Evolutionary conservation across 2,113 vertebrate species (phyloP).

Genomic region (Hippolais icterina): DNA sequence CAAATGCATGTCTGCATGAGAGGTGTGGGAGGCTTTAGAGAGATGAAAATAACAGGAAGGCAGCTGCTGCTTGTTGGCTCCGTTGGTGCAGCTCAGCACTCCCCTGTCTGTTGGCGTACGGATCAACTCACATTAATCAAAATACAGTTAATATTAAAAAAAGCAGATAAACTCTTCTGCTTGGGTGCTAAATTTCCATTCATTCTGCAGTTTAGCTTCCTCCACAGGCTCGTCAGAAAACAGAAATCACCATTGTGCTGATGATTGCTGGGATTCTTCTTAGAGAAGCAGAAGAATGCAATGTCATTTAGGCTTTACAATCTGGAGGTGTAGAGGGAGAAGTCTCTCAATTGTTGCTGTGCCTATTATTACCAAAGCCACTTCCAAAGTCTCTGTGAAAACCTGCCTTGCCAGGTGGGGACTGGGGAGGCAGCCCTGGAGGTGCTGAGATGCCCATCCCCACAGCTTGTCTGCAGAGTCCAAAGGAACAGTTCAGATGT

Average conservation of each 20-base stretch:
- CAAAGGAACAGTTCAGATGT: background rate
- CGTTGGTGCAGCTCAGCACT: background rate
- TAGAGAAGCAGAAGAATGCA: background rate
- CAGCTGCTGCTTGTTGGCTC: background rate
- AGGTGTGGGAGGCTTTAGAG: slow-evolving; percentile 5
- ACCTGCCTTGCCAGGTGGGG: background rate
- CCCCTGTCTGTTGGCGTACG: background rate
- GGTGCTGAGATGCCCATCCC: rapidly evolving
- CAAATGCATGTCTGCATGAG: background rate
- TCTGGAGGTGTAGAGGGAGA: background rate
- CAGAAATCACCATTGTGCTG: background rate
- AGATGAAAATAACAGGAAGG: slow-evolving; percentile 52
- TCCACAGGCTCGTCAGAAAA: slow-evolving; percentile 2
- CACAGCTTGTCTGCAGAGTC: background rate
- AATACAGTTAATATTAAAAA: background rate
- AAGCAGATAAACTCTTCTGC: background rate
- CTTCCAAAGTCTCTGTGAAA: background rate
- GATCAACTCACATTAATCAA: background rate
- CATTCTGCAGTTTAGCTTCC: background rate
- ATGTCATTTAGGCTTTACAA: background rate
- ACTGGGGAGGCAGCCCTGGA: background rate
- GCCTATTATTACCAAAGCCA: background rate
- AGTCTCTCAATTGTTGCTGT: background rate
- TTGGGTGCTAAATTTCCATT: background rate
- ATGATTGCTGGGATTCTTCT: slow-evolving; percentile 1